These are phyloP conservation scores for Pimephales promelas DNA, from an alignment of 2,113 vertebrate genomes.

Conservation along the genomic window DNA sequence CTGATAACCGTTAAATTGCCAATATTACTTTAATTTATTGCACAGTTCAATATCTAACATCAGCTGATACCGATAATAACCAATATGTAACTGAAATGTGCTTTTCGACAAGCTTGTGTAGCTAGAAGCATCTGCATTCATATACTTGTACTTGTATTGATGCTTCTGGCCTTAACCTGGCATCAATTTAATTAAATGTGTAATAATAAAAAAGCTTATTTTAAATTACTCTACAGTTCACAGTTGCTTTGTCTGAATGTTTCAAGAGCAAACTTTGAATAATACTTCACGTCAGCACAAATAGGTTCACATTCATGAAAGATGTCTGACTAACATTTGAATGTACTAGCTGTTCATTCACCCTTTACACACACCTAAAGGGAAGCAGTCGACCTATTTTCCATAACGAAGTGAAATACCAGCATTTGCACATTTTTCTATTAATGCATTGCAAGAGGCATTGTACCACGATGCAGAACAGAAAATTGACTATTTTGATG, in stretches of 20 bases:
- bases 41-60: background rate
- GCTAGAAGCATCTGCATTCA: background rate
- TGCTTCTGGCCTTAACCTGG: background rate
- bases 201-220: background rate
- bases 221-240: background rate
- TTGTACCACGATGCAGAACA: background rate
- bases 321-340: conserved; percentile 49
- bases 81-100: no score
- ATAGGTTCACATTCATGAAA: conserved; percentile 43
- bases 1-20: background rate
- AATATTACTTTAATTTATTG: background rate
- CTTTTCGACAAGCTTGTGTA: no score
- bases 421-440: background rate
- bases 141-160: background rate
- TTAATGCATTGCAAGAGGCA: background rate
- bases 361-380: background rate
- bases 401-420: conserved; percentile 30
- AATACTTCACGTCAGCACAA: background rate
- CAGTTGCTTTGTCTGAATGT: background rate
- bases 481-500: conserved; percentile 37
- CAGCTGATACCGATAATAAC: background rate
- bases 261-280: background rate
- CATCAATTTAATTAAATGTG: background rate
- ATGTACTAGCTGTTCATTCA: conserved; percentile 24
- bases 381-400: conserved; percentile 40